Base-by-base conservation (phyloP, 1,140 invertebrate species). In the Planococcus citri region DNA sequence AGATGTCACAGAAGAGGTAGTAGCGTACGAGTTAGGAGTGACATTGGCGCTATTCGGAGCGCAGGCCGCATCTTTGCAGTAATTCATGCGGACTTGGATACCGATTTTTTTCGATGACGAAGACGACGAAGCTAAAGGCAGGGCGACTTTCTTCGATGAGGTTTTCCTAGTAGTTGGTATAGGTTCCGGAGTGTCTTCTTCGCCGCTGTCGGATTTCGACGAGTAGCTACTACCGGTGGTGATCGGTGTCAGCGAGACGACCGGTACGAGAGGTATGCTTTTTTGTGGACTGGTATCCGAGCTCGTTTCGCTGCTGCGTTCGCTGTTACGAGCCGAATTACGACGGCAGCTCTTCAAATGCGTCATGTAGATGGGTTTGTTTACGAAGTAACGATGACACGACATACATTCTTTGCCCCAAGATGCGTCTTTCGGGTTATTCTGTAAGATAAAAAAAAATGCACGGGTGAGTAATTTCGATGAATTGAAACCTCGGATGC, bases 11-110 rank as follows among this genome's bases (percentile, higher is more conserved):
- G 22, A 24, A 24, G 60, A 64, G 4, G 57, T 9, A 24, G 60
- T 64, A 12, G 60, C 21, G 21, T 24, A 27, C 10, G 21, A 64
- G 9, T 10, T 64, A 6, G 60, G 60, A 3, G 60, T 64, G 3
- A 27, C 22, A n/a, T 20, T 51, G 9, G 60, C 60, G 60, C 60
- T 64, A 27, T 27, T 64, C 9, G 60, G 21, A 2, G 25, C 25
- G 17, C 60, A 24, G 27, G 68, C n/a, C 25, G 68, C 14, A 10
- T 27, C 27, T 37, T 70, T 71, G 25, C 51, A 69, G 37, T 71
- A 73, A 51, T 70, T 51, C 71, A 71, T 73, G 27, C 70, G 68
- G 4, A 70, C 72, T 70, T 68, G 70, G n/a, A 70, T 71, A n/a
- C 72, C 69, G 38, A 68, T 73, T 69, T 71, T 72, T 57, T 69